A percentile compares a stretch with the other conserved stretches of the same genome.
Evolutionary conservation across 1,140 invertebrate genomes (phyloP).

Genomic region (Lucilia cuprina): DNA sequence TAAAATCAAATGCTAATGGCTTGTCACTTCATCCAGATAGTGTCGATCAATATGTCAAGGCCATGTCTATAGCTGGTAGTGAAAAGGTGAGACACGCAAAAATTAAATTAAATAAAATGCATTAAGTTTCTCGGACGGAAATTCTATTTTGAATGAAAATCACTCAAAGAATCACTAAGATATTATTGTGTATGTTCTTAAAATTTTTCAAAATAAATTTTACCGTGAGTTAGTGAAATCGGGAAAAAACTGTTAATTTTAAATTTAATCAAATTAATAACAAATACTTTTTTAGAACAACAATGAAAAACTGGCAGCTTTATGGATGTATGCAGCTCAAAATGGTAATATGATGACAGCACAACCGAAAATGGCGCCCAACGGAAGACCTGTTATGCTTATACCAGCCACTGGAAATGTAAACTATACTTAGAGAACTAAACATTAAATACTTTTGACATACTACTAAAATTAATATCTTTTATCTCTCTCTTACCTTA

Average conservation of each 20-base stretch:
- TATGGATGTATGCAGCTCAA: constrained; percentile 59
- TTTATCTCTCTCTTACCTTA: not conserved
- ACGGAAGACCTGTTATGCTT: constrained; percentile 53
- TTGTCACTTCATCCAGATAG: constrained; percentile 53
- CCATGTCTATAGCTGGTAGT: constrained; percentile 52
- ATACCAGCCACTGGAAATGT: constrained; percentile 51
- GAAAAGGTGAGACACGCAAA: constrained; percentile 47
- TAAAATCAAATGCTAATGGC: constrained; percentile 49
- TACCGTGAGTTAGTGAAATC: too few species aligned
- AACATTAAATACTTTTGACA: not conserved
- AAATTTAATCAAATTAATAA: not conserved
- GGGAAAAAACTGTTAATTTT: too few species aligned
- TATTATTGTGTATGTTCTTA: too few species aligned
- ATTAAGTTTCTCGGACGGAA: too few species aligned
- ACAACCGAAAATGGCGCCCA: constrained; percentile 45
- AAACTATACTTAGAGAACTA: constrained; percentile 18
- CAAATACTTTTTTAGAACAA: constrained; percentile 42
- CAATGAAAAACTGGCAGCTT: constrained; percentile 53
- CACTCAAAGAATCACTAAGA: too few species aligned
- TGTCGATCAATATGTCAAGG: constrained; percentile 58
- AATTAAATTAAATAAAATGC: not conserved
- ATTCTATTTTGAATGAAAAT: too few species aligned
- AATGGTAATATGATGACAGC: constrained; percentile 48
- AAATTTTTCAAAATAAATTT: too few species aligned
- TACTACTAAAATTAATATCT: not conserved